Percentiles rank a stretch among this genome's conserved stretches.
phyloP scores from a whole-genome alignment of 1,140 invertebrate genomes.

The Nasonia longicornis region DNA sequence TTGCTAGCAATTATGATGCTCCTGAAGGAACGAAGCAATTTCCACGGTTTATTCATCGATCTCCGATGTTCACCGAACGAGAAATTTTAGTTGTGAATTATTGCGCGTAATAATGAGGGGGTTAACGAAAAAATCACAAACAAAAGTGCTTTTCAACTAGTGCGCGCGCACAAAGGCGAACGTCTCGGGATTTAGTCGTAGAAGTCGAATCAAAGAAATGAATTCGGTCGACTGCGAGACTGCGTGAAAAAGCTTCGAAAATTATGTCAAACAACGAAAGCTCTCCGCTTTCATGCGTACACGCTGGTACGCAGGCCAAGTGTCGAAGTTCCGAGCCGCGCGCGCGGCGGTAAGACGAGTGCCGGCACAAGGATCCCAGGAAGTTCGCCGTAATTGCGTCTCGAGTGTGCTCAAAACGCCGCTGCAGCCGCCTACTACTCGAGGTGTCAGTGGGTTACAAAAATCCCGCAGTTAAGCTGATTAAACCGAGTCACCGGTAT shows the following conservation, averaged over 20 bases:
- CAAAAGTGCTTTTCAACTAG: no score
- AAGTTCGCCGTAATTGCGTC: background rate
- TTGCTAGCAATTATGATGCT: background rate
- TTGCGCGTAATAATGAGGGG: background rate
- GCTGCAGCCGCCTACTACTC: background rate
- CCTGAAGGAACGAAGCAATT: background rate
- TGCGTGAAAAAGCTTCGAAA: background rate
- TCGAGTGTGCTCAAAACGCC: background rate
- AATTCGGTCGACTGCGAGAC: no score
- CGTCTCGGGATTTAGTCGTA: no score
- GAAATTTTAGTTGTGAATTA: background rate
- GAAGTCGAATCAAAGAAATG: background rate
- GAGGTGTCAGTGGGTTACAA: background rate
- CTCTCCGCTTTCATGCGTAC: background rate
- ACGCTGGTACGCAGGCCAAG: background rate
- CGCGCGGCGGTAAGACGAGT: background rate
- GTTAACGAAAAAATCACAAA: background rate
- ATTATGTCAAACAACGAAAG: no score
- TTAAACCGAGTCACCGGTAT: background rate
- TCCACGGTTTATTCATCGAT: background rate
- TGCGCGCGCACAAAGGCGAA: no score
- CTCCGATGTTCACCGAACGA: background rate
- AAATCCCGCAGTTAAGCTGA: background rate
- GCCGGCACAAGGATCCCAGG: background rate
- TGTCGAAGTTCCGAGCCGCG: background rate